Evolutionary conservation across 2,888 invertebrate genomes (phyloP), one percentile per base, ranked within the genome.

Genomic region (Apeira syringaria): DNA sequence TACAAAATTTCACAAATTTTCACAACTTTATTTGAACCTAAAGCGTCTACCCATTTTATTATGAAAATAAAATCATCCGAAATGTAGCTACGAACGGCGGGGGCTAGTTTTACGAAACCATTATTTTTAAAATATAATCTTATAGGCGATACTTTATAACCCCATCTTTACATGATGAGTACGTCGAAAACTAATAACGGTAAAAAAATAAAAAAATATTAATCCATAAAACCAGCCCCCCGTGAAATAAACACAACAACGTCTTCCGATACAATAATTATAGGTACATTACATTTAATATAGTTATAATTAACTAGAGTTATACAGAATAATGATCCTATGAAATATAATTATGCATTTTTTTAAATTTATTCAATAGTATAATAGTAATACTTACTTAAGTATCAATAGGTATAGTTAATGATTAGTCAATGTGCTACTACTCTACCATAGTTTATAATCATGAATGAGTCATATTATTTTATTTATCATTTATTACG

Each of bases 311-410:
- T 89, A 90, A 89, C 90, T 90, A 90, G 85, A 87, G 88, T 90
- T 89, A 90, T 90, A 90, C 88, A 86, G 90, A 90, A 90, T 90
- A 90, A 90, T 90, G 87, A 89, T 90, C 90, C 89, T 90, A 90
- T 90, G 89, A 90, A 90, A 90, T 90, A 90, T 89, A 90, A 90
- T 90, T 89, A 89, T 89, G 88, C 87, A 85, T 87, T 88, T 86
- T 86, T 88, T 90, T 89, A 84, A 86, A 88, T 89, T 89, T 88
- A 87, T 90, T 88, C 79, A 87, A 88, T 90, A 81, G 84, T 82
- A 87, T 86, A 85, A 79, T 85, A 83, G 85, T 90, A 90, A 88
- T 90, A 89, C 89, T 89, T 88, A 87, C 81, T 87, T 9, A 89
- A 87, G 88, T 89, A 88, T 88, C 89, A 86, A 81, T 83, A 15